phyloP scores from a whole-genome alignment of 2,888 invertebrate species.

The Chymomyza procnemis region DNA sequence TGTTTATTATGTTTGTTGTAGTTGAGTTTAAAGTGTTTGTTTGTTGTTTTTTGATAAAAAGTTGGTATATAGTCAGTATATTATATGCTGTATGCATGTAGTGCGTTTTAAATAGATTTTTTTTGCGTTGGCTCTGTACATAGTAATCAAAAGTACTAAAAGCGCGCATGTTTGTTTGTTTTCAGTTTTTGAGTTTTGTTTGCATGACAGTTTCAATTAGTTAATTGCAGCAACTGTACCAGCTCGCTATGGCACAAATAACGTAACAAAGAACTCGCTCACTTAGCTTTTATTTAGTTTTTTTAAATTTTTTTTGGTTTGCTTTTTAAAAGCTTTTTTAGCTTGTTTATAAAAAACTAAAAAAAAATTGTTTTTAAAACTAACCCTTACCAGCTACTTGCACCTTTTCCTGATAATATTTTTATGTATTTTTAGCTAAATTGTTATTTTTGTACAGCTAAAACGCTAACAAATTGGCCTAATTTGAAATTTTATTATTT shows the following conservation, averaged over 20 bases:
- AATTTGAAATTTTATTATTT: no score
- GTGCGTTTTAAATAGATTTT: neutral
- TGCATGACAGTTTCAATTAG: slow-evolving; percentile 54
- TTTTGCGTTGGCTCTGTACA: neutral
- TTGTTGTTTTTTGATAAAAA: neutral
- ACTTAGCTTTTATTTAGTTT: neutral
- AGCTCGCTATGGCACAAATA: no score
- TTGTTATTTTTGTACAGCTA: neutral
- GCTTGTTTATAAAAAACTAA: neutral
- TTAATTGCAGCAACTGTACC: slow-evolving; percentile 46
- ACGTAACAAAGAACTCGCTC: neutral
- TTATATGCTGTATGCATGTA: neutral
- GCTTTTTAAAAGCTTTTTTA: neutral
- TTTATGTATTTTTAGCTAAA: neutral
- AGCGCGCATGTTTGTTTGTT: slow-evolving; percentile 11
- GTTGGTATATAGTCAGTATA: neutral
- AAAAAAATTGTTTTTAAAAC: neutral
- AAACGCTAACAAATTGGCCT: neutral
- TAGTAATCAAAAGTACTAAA: neutral
- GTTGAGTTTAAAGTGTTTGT: slow-evolving; percentile 6
- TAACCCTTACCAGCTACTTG: neutral
- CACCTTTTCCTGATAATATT: neutral
- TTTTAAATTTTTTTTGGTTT: neutral
- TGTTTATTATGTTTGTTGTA: neutral
- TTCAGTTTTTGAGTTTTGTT: slow-evolving; percentile 42